A percentile compares a stretch with the other conserved stretches of the same genome.
These are phyloP conservation scores for Ondatra zibethicus DNA, from an alignment of 2,113 vertebrate genomes.

Conservation along the genomic window DNA sequence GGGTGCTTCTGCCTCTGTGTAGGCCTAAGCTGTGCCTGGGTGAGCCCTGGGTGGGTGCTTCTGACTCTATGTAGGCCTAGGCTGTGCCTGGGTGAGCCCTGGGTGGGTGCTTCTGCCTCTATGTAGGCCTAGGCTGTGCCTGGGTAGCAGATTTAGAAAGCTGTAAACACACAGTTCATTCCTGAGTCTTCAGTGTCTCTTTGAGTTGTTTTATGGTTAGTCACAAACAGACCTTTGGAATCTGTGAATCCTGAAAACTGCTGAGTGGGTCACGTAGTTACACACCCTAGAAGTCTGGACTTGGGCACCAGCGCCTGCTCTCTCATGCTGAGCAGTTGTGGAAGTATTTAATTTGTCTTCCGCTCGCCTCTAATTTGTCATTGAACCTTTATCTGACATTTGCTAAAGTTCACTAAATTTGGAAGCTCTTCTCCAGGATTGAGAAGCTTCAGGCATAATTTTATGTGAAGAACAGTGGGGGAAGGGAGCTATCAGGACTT, in stretches of 20 bases:
- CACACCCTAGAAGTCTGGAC: no score
- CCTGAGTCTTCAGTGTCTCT: background rate
- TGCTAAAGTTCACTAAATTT: slow-evolving; percentile 82
- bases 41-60: background rate
- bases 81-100: no score
- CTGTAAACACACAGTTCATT: no score
- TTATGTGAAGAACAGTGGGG: slow-evolving; percentile 56
- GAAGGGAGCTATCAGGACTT: slow-evolving; percentile 29
- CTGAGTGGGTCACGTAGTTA: background rate
- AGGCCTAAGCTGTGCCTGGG: background rate
- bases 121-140: background rate
- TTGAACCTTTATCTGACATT: slow-evolving; percentile 82
- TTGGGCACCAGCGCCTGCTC: background rate
- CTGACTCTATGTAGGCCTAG: background rate
- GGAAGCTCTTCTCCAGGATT: slow-evolving; percentile 72
- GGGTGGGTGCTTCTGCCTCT: background rate
- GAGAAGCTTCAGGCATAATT: slow-evolving; percentile 70
- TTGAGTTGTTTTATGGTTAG: background rate
- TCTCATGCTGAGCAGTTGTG: background rate
- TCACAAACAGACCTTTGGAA: background rate
- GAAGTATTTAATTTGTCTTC: slow-evolving; percentile 69
- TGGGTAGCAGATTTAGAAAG: background rate
- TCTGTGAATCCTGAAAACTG: background rate
- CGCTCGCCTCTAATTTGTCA: slow-evolving; percentile 72
- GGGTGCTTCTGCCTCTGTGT: background rate